These are phyloP conservation scores for Falco peregrinus DNA, from an alignment of 2,797 vertebrate genomes.

Conservation along the genomic window DNA sequence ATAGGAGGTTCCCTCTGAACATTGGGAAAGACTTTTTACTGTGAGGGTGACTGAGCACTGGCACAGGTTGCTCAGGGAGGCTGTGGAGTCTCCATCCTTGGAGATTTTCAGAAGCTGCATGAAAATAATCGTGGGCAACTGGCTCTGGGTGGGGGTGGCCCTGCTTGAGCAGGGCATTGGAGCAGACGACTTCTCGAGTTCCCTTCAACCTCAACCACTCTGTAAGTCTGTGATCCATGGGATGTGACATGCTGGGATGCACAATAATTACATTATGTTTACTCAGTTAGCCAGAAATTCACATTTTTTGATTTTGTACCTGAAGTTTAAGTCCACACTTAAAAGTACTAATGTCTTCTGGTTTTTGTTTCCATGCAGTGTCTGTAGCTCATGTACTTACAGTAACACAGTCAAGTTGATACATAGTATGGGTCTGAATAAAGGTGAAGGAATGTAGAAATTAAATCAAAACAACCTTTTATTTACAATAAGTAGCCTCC, in stretches of 20 bases:
- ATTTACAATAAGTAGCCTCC: background rate
- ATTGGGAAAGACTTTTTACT: too few species aligned
- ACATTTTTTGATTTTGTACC: background rate
- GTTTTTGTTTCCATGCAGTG: background rate
- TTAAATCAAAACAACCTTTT: constrained; percentile 5
- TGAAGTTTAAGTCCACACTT: background rate
- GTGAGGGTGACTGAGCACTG: too few species aligned
- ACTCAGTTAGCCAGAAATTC: background rate
- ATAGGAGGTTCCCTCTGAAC: too few species aligned
- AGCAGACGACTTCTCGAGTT: background rate
- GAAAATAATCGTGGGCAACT: background rate
- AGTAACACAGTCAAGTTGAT: background rate
- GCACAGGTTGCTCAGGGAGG: background rate
- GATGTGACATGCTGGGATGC: background rate
- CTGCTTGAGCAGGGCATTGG: background rate
- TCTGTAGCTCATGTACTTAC: background rate
- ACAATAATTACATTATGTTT: background rate
- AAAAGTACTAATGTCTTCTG: background rate
- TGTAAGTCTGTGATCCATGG: background rate
- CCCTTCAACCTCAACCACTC: background rate
- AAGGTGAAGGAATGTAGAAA: constrained; percentile 7
- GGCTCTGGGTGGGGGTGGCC: background rate
- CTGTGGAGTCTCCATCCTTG: background rate
- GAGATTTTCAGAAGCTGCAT: background rate
- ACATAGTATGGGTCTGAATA: background rate